Evolutionary conservation across 2,797 vertebrate genomes (phyloP), one percentile per base, ranked within the genome.

Genomic region (Merluccius polli): DNA sequence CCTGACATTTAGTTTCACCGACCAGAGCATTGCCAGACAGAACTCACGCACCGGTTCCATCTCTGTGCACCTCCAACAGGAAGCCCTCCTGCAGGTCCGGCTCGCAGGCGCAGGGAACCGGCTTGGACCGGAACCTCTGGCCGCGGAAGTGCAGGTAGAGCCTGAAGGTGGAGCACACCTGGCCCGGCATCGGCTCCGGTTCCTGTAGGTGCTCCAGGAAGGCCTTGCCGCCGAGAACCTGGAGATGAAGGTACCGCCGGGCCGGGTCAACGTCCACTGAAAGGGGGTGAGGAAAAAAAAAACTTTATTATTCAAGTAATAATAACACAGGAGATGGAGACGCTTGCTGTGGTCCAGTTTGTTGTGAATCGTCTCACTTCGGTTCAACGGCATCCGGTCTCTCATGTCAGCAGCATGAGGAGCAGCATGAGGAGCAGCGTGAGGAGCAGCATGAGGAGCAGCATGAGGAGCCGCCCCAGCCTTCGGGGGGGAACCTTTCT

Each of bases 151-250:
- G 95, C 73, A 99, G 90, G 90, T 94, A 95, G 79, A 99, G 93
- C 11, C 93, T 97, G 85, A 98, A 98, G 0, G 96, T 98, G 24
- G 96, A 95, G 88, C 94, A 96, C 77, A 94, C 88, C 85, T 98
- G 97, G 80, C 97, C 97, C 70, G 97, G 97, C 88, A 98, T 92
- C 86, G 95, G 95, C 75, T 97, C 95, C 0, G 95, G 95, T 83
- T 98, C 97, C 86, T 99, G 96, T 59, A 99, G 94, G 88, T 99
- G 97, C 80, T 99, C 98, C 86, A 99, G 92, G 89, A 99, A 99
- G 81, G 98, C 98, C 89, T 96, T 98, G 78, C 98, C 98, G 82
- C 96, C 95, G 83, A 98, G 93, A 85, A 99, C 94, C 91, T 99
- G 96, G 87, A 99, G 93, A 92, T 98, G 96, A 88, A 99, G 91